Conservation (phyloP, 2,113 vertebrate genomes). For the Casuarius casuarius region DNA sequence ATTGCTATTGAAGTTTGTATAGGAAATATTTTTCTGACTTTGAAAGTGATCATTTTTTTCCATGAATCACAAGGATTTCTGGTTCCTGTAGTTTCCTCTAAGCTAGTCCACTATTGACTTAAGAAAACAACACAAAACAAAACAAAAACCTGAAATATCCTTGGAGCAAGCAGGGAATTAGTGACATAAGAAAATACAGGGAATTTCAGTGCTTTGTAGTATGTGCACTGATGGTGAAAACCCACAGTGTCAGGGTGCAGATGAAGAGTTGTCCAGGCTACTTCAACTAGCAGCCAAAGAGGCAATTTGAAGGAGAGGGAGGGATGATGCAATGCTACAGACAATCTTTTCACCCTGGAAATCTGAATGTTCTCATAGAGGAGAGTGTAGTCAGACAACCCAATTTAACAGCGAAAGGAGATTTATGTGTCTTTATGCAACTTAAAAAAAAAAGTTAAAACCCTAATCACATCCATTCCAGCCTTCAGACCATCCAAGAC, state of each 20-base stretch:
- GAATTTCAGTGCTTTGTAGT: background rate
- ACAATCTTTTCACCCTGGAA: background rate
- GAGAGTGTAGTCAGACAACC: background rate
- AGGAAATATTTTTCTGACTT: background rate
- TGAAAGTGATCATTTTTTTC: background rate
- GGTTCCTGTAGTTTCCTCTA: background rate
- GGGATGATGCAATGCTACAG: background rate
- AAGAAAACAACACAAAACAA: too few relatives aligned
- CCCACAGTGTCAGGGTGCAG: background rate
- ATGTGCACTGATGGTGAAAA: background rate
- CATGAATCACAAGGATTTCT: background rate
- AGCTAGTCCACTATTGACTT: background rate
- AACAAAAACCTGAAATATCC: background rate
- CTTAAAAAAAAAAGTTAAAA: background rate
- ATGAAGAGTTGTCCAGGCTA: background rate
- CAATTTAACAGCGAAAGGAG: background rate
- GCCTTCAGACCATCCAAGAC: background rate
- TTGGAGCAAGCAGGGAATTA: background rate
- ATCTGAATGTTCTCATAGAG: background rate
- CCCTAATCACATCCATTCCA: background rate
- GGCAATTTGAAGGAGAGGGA: background rate
- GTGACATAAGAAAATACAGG: background rate
- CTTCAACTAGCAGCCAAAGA: background rate
- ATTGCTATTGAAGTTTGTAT: background rate
- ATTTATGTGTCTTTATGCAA: accelerated